Percentiles rank a stretch among this genome's conserved stretches.
These are phyloP conservation scores for Cryptophagus acutangulus DNA, from an alignment of 2,888 invertebrate genomes.

Conservation along the genomic window DNA sequence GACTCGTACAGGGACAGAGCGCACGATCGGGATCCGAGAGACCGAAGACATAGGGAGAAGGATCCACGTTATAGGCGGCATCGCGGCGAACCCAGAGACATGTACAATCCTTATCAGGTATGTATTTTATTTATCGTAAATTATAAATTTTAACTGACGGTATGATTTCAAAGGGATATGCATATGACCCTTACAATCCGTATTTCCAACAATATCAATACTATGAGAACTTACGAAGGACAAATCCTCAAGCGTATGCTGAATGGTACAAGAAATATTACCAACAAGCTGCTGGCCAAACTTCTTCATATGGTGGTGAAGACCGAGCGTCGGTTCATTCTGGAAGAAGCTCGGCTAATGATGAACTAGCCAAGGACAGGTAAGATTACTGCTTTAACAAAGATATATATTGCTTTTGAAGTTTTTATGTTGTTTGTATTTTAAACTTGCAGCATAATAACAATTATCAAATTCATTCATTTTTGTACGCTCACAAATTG, in stretches of 20 bases:
- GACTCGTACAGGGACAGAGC: conserved; percentile 41
- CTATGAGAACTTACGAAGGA: conserved; percentile 70
- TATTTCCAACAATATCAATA: conserved; percentile 67
- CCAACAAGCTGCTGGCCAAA: conserved; percentile 37
- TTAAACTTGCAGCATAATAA: too few relatives aligned
- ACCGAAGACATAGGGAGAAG: conserved; percentile 29
- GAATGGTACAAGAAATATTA: conserved; percentile 72
- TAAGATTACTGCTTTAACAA: conserved; percentile 39
- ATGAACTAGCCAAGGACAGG: conserved; percentile 54
- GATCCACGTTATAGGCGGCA: conserved; percentile 35
- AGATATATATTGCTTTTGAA: conserved; percentile 35
- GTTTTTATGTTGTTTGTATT: too few relatives aligned
- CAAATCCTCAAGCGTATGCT: conserved; percentile 74
- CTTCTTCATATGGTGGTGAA: conserved; percentile 48
- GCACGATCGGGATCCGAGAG: conserved; percentile 44
- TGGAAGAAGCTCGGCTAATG: conserved; percentile 75
- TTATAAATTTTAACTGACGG: neutral
- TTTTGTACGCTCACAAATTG: too few relatives aligned
- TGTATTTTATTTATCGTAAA: neutral
- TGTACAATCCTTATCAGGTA: conserved; percentile 44
- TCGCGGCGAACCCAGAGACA: conserved; percentile 39
- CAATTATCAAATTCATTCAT: too few relatives aligned
- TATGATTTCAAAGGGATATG: conserved; percentile 14
- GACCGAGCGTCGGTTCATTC: conserved; percentile 78
- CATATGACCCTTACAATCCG: conserved; percentile 56